Conservation (phyloP, 2,888 invertebrate genomes). For the Dicroscelio sp. region DNA sequence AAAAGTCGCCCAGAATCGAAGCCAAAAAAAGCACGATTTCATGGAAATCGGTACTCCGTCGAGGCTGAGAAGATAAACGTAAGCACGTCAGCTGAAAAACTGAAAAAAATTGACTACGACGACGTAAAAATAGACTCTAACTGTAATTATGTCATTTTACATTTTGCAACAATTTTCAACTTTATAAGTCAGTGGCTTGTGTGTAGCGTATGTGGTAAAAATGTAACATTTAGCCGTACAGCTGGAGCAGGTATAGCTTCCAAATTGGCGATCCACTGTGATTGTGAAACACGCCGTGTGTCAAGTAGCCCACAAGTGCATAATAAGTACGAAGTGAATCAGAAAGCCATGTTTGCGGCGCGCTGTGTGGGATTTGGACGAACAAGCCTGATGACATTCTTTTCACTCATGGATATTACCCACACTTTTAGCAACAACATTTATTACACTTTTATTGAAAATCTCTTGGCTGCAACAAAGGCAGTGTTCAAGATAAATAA, state of each 20-base stretch:
- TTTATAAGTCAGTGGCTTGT: conserved; percentile 39
- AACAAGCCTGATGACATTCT: conserved; percentile 79
- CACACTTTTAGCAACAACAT: conserved; percentile 20
- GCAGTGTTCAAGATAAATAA: conserved; percentile 45
- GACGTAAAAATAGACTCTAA: neutral
- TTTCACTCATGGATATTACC: conserved; percentile 39
- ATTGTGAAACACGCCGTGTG: conserved; percentile 76
- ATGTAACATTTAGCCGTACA: conserved; percentile 42
- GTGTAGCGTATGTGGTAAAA: conserved; percentile 42
- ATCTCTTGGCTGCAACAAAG: conserved; percentile 58
- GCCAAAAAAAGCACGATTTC: neutral
- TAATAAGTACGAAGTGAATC: conserved; percentile 82
- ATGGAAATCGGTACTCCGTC: conserved; percentile 3
- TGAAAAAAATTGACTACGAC: neutral
- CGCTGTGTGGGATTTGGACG: conserved; percentile 79
- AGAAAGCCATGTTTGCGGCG: conserved; percentile 77
- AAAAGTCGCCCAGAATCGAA: neutral
- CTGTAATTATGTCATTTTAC: conserved; percentile 22
- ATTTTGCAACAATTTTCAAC: conserved; percentile 13
- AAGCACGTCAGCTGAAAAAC: conserved; percentile 17
- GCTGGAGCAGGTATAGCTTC: conserved; percentile 80
- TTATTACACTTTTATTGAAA: conserved; percentile 57
- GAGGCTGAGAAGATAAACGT: neutral
- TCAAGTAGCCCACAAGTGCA: conserved; percentile 74
- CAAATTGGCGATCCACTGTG: conserved; percentile 77